Evolutionary conservation across 2,113 vertebrate genomes (phyloP), one percentile per base, ranked within the genome.

Genomic region (Cyprinus carpio): DNA sequence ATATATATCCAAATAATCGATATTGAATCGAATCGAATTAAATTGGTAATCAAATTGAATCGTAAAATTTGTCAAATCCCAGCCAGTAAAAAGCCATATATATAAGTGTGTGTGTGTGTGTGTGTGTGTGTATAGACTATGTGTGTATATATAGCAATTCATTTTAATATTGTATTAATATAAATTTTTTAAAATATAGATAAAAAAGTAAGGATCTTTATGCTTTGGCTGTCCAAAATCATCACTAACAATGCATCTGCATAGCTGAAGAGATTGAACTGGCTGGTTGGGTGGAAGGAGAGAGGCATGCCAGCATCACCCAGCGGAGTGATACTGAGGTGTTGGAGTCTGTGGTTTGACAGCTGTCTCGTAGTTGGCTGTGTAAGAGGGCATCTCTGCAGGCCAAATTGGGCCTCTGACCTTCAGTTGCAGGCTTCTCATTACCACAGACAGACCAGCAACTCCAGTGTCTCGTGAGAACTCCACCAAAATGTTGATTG

Each of bases 331-430:
- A 96, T 97, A 96, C 92, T 91, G 95, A 97, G 96, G 96, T 98
- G 97, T 97, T 95, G 93, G 93, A 94, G 94, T 94, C 93, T 93
- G 94, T 91, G 94, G 58, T 93, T 92, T 96, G 96, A 96, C 95
- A 94, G 93, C 95, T 95, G 94, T 92, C 94, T 85, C 92, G 93
- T 93, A 90, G 93, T 93, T 95, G 93, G 95, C 90, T 87, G 91
- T 82, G 92, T 89, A 91, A 93, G 93, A 94, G 96, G 94, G 93
- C 93, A 95, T 94, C 90, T 90, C 81, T 93, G 91, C 88, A 95
- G 94, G 95, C 97, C 97, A 96, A 96, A 98, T 98, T 97, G 97
- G 97, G 97, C 92, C 93, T 94, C 91, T 96, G 94, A 93, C 94
- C 94, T 95, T 95, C 93, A 87, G 82, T 93, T 91, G 92, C 92